These are phyloP conservation scores for Drosophila quasianomalipes DNA, from an alignment of 2,888 invertebrate genomes.

Conservation along the genomic window DNA sequence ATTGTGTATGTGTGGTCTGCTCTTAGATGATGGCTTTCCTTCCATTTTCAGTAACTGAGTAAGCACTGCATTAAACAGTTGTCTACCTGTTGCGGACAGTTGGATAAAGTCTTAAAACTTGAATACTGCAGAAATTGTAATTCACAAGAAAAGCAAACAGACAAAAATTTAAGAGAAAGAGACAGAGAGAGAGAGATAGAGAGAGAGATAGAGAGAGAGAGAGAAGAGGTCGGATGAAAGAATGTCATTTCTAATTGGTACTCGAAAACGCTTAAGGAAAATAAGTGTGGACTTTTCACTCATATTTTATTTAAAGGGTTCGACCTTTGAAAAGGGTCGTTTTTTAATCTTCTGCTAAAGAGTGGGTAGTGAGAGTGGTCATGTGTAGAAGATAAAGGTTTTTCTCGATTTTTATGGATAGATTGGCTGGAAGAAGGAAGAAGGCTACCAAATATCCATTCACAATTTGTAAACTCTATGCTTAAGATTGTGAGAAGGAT, in stretches of 20 bases:
- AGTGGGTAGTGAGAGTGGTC: no score
- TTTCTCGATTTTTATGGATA: not conserved
- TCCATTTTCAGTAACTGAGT: constrained; percentile 9
- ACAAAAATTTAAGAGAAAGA: no score
- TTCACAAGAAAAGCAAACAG: not conserved
- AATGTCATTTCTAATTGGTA: not conserved
- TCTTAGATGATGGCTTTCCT: not conserved
- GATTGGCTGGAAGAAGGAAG: not conserved
- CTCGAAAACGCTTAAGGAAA: not conserved
- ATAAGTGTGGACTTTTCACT: not conserved
- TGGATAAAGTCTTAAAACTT: not conserved
- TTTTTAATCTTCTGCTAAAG: not conserved
- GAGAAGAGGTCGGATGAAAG: not conserved
- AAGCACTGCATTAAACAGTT: constrained; percentile 19
- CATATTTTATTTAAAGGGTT: not conserved
- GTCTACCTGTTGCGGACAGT: constrained; percentile 33
- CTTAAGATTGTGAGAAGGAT: not conserved
- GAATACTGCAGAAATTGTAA: not conserved
- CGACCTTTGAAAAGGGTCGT: not conserved
- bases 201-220: not conserved
- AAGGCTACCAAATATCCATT: not conserved
- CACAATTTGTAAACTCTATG: not conserved
- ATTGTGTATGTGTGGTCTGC: not conserved
- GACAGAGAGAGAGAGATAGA: not conserved
- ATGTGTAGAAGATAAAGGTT: not conserved